Evolutionary conservation across 2,888 invertebrate genomes (phyloP).

Genomic region (Thereva nobilitata): DNA sequence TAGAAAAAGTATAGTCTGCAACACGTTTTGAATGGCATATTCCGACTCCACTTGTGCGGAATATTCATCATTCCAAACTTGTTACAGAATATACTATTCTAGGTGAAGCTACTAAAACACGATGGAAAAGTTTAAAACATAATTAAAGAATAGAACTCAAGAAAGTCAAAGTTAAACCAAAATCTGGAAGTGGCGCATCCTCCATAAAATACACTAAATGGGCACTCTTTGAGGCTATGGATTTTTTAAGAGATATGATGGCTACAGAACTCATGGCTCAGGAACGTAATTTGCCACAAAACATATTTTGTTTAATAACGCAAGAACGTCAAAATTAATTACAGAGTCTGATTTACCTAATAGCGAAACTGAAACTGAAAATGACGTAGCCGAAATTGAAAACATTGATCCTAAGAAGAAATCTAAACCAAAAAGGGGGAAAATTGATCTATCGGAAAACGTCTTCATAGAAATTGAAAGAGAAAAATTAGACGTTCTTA

Average conservation of each 20-base stretch:
- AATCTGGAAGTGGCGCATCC: background rate
- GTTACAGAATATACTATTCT: too few species aligned
- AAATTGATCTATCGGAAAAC: background rate
- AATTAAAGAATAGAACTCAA: background rate
- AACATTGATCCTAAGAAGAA: background rate
- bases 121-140: background rate
- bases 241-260: conserved; percentile 1
- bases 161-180: background rate
- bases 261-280: background rate
- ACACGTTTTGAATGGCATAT: too few species aligned
- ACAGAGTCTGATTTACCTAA: background rate
- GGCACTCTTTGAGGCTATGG: background rate
- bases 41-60: too few species aligned
- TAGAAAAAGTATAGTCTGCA: too few species aligned
- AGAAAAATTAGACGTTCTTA: background rate
- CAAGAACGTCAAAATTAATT: background rate
- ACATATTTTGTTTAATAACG: background rate
- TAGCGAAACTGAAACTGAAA: background rate
- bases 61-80: too few species aligned
- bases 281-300: background rate
- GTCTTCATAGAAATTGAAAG: background rate
- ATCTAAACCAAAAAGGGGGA: background rate
- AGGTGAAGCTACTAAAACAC: background rate
- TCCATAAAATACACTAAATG: conserved; percentile 5
- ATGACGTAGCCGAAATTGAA: background rate